Evolutionary conservation across 2,888 invertebrate genomes (phyloP).

Genomic region (Polia nebulosa): DNA sequence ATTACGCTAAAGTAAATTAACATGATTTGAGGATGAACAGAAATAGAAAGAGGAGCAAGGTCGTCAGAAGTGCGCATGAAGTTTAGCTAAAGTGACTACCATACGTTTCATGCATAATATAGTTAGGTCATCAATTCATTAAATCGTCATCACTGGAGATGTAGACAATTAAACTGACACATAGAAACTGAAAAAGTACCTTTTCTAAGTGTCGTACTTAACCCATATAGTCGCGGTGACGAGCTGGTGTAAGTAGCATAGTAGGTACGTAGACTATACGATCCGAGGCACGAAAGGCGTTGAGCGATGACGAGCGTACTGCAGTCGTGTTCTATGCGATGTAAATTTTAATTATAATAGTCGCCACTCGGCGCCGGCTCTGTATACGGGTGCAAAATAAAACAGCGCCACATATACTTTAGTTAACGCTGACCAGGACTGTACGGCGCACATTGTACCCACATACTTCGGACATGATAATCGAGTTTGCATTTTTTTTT

Average conservation of each 20-base stretch:
- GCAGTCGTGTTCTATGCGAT: slow-evolving; percentile 70
- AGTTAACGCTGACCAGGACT: slow-evolving; percentile 39
- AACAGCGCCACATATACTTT: slow-evolving; percentile 35
- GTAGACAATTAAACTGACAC: background rate
- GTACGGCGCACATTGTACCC: slow-evolving; percentile 2
- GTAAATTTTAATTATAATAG: slow-evolving; percentile 76
- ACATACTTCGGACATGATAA: slow-evolving; percentile 6
- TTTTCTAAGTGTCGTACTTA: slow-evolving; percentile 21
- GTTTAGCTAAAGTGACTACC: background rate
- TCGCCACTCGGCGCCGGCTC: slow-evolving; percentile 54
- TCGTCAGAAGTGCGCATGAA: background rate
- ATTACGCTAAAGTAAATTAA: slow-evolving; percentile 29
- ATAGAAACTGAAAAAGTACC: background rate
- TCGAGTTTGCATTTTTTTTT: slow-evolving; percentile 19
- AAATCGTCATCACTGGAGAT: background rate
- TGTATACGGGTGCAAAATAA: slow-evolving; percentile 44
- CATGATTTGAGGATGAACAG: slow-evolving; percentile 21
- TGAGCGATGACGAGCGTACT: slow-evolving; percentile 62
- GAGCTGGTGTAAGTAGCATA: slow-evolving; percentile 12
- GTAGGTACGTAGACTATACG: slow-evolving; percentile 20
- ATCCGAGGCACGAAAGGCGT: slow-evolving; percentile 64
- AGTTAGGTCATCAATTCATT: slow-evolving; percentile 2
- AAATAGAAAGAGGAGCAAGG: background rate
- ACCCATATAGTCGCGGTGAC: slow-evolving; percentile 21
- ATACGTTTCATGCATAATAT: slow-evolving; percentile 1